Conservation (phyloP, 2,113 vertebrate genomes). For the Melanotaenia duboulayi region DNA sequence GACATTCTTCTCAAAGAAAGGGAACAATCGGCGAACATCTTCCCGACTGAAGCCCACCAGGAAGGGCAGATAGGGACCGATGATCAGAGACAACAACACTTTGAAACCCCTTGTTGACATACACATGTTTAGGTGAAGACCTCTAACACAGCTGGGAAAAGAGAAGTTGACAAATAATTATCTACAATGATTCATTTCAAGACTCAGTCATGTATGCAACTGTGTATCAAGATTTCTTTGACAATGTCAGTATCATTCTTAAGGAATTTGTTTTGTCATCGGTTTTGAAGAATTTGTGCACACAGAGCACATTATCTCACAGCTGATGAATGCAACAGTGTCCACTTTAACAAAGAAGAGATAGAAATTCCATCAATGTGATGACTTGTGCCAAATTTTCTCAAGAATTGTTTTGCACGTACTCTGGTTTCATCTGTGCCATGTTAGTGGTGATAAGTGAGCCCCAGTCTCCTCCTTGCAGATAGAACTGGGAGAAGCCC, state of each 20-base stretch:
- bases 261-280: constrained; percentile 32
- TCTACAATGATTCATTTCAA: background rate
- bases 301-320: constrained; percentile 36
- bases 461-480: constrained; percentile 93
- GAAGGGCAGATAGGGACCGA: constrained; percentile 88
- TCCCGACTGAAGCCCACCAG: constrained; percentile 86
- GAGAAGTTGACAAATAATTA: background rate
- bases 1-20: constrained; percentile 85
- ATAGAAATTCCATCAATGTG: constrained; percentile 20
- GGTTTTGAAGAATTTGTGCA: constrained; percentile 5
- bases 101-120: background rate
- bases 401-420: constrained; percentile 59
- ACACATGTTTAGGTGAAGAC: constrained; percentile 86
- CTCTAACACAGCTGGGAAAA: constrained; percentile 84
- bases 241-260: background rate
- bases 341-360: constrained; percentile 18
- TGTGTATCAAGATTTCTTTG: background rate
- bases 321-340: constrained; percentile 30
- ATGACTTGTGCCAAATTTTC: constrained; percentile 8
- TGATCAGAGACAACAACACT: constrained; percentile 71
- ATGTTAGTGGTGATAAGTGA: constrained; percentile 85
- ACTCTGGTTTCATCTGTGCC: constrained; percentile 91
- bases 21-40: constrained; percentile 83
- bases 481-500: constrained; percentile 88
- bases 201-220: background rate